phyloP scores from a whole-genome alignment of 2,797 vertebrate genomes.

The Crocodylus rhombifer region DNA sequence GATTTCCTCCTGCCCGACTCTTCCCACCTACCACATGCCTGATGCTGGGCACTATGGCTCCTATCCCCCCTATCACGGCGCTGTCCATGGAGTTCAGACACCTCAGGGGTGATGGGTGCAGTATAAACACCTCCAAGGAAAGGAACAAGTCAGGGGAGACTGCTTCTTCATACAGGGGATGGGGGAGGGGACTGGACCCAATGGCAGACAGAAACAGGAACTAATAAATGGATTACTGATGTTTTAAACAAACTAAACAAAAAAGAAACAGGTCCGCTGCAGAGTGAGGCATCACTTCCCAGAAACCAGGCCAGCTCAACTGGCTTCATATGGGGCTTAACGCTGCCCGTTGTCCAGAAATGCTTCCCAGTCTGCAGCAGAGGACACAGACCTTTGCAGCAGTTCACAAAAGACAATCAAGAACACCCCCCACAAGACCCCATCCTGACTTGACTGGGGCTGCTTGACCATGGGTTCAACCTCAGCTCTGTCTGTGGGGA shows the following conservation, averaged over 20 bases:
- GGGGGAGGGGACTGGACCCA: background rate
- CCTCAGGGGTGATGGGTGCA: background rate
- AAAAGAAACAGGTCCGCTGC: background rate
- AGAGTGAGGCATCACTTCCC: background rate
- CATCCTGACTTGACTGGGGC: too few species aligned
- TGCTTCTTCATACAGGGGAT: background rate
- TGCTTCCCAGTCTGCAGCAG: too few species aligned
- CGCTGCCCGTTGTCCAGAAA: background rate
- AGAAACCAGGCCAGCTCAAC: accelerated
- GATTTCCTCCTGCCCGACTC: background rate
- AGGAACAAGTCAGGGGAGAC: too few species aligned
- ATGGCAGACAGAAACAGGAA: background rate
- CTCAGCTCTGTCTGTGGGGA: too few species aligned
- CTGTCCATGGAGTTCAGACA: background rate
- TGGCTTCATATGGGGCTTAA: background rate
- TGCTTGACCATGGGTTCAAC: too few species aligned
- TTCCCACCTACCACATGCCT: background rate
- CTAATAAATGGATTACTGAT: too few species aligned
- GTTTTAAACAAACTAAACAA: background rate
- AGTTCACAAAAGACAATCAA: too few species aligned
- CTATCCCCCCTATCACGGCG: background rate
- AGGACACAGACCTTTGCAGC: too few species aligned
- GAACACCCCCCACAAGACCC: too few species aligned
- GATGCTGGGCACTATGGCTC: background rate
- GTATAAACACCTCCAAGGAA: background rate